Evolutionary conservation across 2,888 invertebrate species (phyloP).

Genomic region (Lasioglossum vierecki): DNA sequence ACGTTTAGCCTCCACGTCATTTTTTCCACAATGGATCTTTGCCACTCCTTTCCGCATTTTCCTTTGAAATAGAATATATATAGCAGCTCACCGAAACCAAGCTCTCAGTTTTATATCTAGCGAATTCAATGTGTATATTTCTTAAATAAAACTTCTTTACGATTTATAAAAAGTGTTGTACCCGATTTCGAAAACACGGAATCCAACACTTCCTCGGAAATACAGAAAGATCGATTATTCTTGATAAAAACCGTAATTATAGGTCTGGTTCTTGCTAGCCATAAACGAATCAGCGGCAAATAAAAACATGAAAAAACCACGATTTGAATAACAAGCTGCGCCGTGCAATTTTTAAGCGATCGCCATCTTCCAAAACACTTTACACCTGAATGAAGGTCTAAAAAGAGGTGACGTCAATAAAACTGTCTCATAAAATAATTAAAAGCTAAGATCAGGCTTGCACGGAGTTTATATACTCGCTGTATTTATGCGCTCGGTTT

Average conservation of each 20-base stretch:
- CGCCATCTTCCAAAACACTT: not conserved
- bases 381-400: not conserved
- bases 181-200: no score
- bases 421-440: conserved; percentile 6
- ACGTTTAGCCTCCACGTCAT: no score
- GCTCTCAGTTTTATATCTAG: no score
- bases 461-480: not conserved
- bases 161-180: no score
- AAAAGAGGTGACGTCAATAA: not conserved
- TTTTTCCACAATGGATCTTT: no score
- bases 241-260: not conserved
- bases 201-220: no score
- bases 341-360: not conserved
- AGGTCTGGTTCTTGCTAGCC: not conserved
- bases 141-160: no score
- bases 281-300: not conserved
- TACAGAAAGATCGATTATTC: no score
- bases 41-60: no score
- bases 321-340: not conserved
- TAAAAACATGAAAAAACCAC: not conserved
- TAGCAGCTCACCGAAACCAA: no score
- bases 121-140: no score
- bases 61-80: no score
- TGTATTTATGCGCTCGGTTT: not conserved
- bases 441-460: not conserved